Evolutionary conservation across 2,113 vertebrate genomes (phyloP).

Genomic region (Nannobrachium achirus): DNA sequence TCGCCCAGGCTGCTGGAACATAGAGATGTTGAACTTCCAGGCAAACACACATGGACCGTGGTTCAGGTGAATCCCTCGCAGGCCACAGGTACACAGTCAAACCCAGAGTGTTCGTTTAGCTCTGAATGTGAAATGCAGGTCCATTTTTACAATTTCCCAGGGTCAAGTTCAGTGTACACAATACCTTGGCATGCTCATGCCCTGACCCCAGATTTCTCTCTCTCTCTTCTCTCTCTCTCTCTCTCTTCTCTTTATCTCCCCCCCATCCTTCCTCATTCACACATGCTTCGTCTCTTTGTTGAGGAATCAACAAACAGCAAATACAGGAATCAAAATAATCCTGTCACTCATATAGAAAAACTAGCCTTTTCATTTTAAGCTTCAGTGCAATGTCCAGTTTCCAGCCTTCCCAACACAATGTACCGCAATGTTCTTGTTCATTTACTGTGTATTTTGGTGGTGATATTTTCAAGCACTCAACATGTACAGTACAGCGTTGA

Average conservation of each 20-base stretch:
- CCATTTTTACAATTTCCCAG: too few species aligned
- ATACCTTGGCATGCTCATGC: neutral
- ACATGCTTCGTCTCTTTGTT: neutral
- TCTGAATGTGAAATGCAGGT: too few species aligned
- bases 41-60: conserved; percentile 84
- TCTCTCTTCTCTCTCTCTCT: too few species aligned
- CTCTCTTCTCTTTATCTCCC: too few species aligned
- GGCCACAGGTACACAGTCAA: conserved; percentile 33
- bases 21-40: conserved; percentile 85
- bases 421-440: neutral
- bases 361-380: conserved; percentile 86
- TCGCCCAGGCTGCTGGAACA: conserved; percentile 75
- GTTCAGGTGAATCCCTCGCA: conserved; percentile 85
- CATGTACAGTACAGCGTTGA: neutral
- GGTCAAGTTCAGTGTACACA: conserved; percentile 1
- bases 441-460: conserved; percentile 5
- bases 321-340: conserved; percentile 85
- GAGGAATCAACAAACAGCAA: conserved; percentile 16
- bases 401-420: conserved; percentile 9
- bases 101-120: too few species aligned
- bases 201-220: conserved; percentile 10
- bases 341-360: conserved; percentile 83
- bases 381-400: conserved; percentile 58
- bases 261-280: conserved; percentile 4
- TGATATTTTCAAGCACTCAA: conserved; percentile 11